phyloP scores from a whole-genome alignment of 2,888 invertebrate species.

The Fragum sueziense region DNA sequence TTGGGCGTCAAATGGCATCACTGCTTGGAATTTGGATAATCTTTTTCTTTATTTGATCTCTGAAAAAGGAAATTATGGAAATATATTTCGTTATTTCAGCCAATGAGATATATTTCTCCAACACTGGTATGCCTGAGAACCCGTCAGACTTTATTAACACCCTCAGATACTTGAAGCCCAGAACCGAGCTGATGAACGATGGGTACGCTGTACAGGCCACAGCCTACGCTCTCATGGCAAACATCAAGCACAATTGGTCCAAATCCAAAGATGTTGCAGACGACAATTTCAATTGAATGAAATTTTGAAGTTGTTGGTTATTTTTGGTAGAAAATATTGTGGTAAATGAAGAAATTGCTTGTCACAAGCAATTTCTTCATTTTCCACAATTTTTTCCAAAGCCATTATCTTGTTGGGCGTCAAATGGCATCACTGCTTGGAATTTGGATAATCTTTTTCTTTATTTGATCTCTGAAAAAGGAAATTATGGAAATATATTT shows the following conservation, averaged over 20 bases:
- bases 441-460: no score
- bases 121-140: constrained; percentile 74
- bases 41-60: neutral
- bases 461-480: no score
- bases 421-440: no score
- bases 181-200: constrained; percentile 91
- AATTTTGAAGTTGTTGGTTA: no score
- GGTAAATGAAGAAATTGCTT: constrained; percentile 22
- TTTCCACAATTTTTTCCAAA: no score
- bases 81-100: constrained; percentile 60
- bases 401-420: no score
- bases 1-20: no score
- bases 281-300: no score
- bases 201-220: constrained; percentile 96
- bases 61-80: no score
- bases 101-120: constrained; percentile 78
- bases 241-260: constrained; percentile 82
- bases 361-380: neutral
- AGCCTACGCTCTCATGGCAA: constrained; percentile 94
- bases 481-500: no score
- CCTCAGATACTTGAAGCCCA: constrained; percentile 91
- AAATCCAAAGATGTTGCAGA: no score
- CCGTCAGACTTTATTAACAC: constrained; percentile 76
- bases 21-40: neutral
- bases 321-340: no score